These are phyloP conservation scores for Tinea semifulvella DNA, from an alignment of 2,888 invertebrate genomes.

Conservation along the genomic window DNA sequence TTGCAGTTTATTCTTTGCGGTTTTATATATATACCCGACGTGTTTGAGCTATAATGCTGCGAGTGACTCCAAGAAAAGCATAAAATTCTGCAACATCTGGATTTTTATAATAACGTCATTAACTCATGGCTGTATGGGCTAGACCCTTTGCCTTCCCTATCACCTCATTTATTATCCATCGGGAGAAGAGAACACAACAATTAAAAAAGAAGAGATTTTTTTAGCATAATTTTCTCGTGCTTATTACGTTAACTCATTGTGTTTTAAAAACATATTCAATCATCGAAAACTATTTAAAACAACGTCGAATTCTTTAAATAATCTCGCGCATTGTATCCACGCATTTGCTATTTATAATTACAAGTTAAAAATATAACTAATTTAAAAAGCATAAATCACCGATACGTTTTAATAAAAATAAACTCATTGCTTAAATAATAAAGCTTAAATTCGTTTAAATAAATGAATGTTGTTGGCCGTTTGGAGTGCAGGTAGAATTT, in stretches of 20 bases:
- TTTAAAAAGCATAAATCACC: constrained; percentile 34
- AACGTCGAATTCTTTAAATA: constrained; percentile 51
- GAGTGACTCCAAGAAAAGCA: too few relatives aligned
- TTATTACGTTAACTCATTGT: constrained; percentile 27
- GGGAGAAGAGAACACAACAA: too few relatives aligned
- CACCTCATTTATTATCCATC: too few relatives aligned
- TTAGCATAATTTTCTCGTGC: not conserved
- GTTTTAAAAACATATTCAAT: constrained; percentile 28
- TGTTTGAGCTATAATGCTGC: too few relatives aligned
- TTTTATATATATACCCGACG: too few relatives aligned
- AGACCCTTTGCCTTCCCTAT: too few relatives aligned
- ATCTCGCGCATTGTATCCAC: constrained; percentile 57
- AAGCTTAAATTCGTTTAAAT: constrained; percentile 34
- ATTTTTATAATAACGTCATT: too few relatives aligned
- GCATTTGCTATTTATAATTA: constrained; percentile 63
- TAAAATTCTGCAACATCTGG: too few relatives aligned
- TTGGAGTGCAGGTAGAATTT: constrained; percentile 48
- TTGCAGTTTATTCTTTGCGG: too few relatives aligned
- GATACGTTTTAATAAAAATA: not conserved
- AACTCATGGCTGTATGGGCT: too few relatives aligned
- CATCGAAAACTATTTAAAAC: constrained; percentile 47
- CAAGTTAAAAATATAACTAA: constrained; percentile 35
- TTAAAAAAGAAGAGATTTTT: too few relatives aligned
- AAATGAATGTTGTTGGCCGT: constrained; percentile 24
- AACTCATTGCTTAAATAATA: constrained; percentile 24